Conservation (phyloP, 92 coral and sea anemone genomes). For the Montipora capitata region DNA sequence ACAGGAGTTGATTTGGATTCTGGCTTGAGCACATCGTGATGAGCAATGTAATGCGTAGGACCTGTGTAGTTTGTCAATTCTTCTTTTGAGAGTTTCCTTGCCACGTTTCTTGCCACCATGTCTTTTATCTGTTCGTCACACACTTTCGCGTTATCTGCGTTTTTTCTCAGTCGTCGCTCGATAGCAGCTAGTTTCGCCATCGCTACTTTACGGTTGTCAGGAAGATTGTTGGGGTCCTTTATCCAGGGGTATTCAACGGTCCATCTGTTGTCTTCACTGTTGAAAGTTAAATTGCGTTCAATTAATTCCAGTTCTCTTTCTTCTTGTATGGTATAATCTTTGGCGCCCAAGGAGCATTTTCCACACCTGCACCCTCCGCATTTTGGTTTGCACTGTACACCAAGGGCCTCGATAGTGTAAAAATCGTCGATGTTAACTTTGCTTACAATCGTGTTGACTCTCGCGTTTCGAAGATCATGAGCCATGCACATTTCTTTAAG, state of each 20-base stretch:
- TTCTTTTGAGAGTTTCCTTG: slow-evolving; percentile 62
- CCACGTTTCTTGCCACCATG: slow-evolving; percentile 77
- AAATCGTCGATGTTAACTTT: too few species aligned
- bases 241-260: slow-evolving; percentile 80
- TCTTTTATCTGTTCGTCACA: slow-evolving; percentile 79
- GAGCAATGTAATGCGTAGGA: slow-evolving; percentile 63
- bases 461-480: too few species aligned
- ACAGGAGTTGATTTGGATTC: slow-evolving; percentile 75
- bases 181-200: slow-evolving; percentile 70
- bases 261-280: slow-evolving; percentile 28
- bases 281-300: slow-evolving; percentile 40
- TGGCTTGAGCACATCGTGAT: slow-evolving; percentile 56
- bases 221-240: slow-evolving; percentile 65
- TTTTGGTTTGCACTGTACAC: too few species aligned
- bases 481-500: too few species aligned
- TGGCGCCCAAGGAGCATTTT: slow-evolving; percentile 71
- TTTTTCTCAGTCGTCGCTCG: slow-evolving; percentile 67
- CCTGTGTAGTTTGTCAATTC: slow-evolving; percentile 70
- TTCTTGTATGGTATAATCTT: slow-evolving; percentile 66
- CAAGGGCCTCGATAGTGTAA: too few species aligned
- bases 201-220: slow-evolving; percentile 69
- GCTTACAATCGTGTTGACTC: too few species aligned
- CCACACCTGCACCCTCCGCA: too few species aligned
- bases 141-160: too few species aligned
- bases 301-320: slow-evolving; percentile 67